These are phyloP conservation scores for Amblyjoppa fuscipennis DNA, from an alignment of 2,888 invertebrate species.

Conservation along the genomic window DNA sequence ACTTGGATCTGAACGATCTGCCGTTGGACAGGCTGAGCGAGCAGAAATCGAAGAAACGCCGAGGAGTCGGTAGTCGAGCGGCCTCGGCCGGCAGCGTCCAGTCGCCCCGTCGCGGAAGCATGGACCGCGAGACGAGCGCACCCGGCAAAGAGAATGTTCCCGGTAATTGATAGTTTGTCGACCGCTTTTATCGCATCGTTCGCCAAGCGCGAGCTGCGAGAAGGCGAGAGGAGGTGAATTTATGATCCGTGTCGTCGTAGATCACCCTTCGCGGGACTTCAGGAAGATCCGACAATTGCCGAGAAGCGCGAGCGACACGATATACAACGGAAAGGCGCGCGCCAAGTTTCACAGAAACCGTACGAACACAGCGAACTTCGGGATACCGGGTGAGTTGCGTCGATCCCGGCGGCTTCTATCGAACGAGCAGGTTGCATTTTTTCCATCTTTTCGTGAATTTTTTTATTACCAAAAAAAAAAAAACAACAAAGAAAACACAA, in stretches of 20 bases:
- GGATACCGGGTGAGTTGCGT: slow-evolving; percentile 80
- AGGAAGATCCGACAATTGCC: slow-evolving; percentile 82
- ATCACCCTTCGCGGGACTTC: slow-evolving; percentile 81
- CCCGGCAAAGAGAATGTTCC: slow-evolving; percentile 81
- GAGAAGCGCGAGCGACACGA: slow-evolving; percentile 84
- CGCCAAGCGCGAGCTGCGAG: background rate
- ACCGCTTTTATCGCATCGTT: slow-evolving; percentile 5
- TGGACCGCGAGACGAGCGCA: slow-evolving; percentile 80
- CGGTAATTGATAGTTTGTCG: slow-evolving; percentile 72
- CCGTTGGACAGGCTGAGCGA: slow-evolving; percentile 93
- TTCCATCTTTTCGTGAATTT: slow-evolving; percentile 3
- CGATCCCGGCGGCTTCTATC: background rate
- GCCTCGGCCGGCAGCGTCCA: slow-evolving; percentile 83
- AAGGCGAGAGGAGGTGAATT: background rate
- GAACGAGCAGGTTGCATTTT: background rate
- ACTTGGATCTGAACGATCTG: slow-evolving; percentile 95
- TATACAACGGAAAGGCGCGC: slow-evolving; percentile 81
- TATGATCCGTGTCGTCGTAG: slow-evolving; percentile 69
- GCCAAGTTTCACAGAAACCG: slow-evolving; percentile 79
- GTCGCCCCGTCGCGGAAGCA: slow-evolving; percentile 81
- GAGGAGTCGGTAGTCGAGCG: slow-evolving; percentile 85
- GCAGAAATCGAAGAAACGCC: slow-evolving; percentile 90
- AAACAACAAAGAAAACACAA: background rate
- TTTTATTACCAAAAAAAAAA: slow-evolving; percentile 9
- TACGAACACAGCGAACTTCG: slow-evolving; percentile 77